These are phyloP conservation scores for Argynnis bischoffii DNA, from an alignment of 2,888 invertebrate genomes.

Conservation along the genomic window DNA sequence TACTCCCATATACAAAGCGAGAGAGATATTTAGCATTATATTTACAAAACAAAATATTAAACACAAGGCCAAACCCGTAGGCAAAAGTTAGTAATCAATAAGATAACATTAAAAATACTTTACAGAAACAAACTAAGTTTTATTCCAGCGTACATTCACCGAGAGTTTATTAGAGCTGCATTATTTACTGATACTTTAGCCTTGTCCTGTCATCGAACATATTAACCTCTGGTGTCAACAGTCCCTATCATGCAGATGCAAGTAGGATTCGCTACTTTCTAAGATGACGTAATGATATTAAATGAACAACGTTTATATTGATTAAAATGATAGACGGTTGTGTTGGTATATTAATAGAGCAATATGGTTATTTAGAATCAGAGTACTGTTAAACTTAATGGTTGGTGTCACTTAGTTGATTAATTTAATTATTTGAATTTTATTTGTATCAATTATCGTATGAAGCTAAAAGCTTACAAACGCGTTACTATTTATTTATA, in stretches of 20 bases:
- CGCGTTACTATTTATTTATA: too few species aligned
- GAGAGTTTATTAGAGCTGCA: conserved; percentile 30
- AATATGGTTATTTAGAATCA: conserved; percentile 4
- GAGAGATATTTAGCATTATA: too few species aligned
- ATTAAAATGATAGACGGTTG: conserved; percentile 14
- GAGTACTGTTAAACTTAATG: not conserved
- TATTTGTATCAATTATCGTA: too few species aligned
- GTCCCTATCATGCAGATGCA: conserved; percentile 41
- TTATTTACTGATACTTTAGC: conserved; percentile 25
- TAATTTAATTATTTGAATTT: conserved; percentile 3
- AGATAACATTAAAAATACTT: too few species aligned
- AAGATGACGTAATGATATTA: conserved; percentile 43
- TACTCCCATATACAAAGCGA: too few species aligned
- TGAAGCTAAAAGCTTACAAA: too few species aligned
- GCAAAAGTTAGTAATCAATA: too few species aligned
- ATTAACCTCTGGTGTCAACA: conserved; percentile 54
- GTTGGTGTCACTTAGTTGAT: conserved; percentile 1
- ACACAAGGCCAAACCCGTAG: too few species aligned
- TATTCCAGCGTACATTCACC: conserved; percentile 38
- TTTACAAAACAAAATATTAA: too few species aligned
- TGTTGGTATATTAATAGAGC: conserved; percentile 17
- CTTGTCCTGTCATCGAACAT: conserved; percentile 59
- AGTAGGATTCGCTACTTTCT: conserved; percentile 46
- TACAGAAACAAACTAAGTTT: conserved; percentile 22
- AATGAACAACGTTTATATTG: conserved; percentile 1